phyloP scores from a whole-genome alignment of 2,113 vertebrate genomes.

The Anhinga rufa region DNA sequence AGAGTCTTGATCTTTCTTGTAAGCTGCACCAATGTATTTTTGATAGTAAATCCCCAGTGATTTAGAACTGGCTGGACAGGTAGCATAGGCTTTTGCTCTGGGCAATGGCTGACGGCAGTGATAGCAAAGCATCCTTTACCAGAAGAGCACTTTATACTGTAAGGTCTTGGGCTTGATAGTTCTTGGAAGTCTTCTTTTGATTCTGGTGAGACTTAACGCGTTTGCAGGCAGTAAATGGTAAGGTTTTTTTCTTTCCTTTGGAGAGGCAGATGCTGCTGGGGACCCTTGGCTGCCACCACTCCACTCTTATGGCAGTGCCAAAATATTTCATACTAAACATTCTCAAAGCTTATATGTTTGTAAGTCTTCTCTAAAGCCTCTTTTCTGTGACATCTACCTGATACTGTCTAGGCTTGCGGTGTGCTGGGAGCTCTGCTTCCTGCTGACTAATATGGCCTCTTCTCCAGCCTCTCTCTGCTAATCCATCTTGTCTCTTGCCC shows the following conservation, averaged over 20 bases:
- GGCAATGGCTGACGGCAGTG: background rate
- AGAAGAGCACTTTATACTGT: background rate
- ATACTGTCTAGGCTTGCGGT: background rate
- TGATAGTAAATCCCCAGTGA: background rate
- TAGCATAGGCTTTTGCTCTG: background rate
- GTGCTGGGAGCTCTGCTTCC: background rate
- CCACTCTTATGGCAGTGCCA: background rate
- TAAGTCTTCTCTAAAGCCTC: background rate
- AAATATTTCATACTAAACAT: background rate
- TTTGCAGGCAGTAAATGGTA: background rate
- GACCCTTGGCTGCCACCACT: background rate
- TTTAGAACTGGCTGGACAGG: background rate
- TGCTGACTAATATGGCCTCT: background rate
- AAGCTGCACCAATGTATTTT: background rate
- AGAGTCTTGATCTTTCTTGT: background rate
- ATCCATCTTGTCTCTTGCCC: background rate
- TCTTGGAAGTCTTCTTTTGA: background rate
- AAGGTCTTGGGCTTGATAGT: background rate
- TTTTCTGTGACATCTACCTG: background rate
- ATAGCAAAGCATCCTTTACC: background rate
- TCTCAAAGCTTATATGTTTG: background rate
- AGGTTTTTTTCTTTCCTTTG: accelerated
- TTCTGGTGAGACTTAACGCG: background rate
- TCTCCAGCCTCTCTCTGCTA: background rate
- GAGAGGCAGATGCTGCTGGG: background rate